These are phyloP conservation scores for Stratiolaelaps scimitus DNA, from an alignment of 1,140 invertebrate species.

Conservation along the genomic window DNA sequence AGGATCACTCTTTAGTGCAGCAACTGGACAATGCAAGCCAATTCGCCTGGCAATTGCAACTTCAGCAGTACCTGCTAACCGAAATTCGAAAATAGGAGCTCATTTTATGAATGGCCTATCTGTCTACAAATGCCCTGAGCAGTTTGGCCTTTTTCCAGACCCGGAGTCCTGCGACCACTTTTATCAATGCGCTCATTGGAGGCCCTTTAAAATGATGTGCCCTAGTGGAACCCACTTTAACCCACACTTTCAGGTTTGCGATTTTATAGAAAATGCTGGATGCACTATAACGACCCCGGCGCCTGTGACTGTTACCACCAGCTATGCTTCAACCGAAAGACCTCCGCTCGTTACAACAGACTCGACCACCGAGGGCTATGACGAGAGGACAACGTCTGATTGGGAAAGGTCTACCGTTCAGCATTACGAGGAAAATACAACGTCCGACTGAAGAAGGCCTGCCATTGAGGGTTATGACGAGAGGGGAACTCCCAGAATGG, in stretches of 20 bases:
- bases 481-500: too few species aligned
- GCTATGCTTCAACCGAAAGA: background rate
- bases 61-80: too few species aligned
- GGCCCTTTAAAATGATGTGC: background rate
- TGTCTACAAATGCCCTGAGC: background rate
- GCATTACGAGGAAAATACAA: background rate
- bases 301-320: background rate
- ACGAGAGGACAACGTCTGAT: background rate
- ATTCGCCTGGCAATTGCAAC: too few species aligned
- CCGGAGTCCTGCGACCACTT: background rate
- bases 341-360: background rate
- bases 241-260: background rate
- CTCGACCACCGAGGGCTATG: background rate
- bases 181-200: background rate
- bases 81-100: too few species aligned
- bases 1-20: too few species aligned
- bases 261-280: background rate
- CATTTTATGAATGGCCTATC: too few species aligned
- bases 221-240: slow-evolving; percentile 1
- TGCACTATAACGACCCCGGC: background rate
- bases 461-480: too few species aligned
- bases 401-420: background rate
- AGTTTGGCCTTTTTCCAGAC: background rate
- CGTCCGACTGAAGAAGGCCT: background rate
- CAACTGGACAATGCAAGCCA: too few species aligned